Conservation (phyloP, 2,797 vertebrate genomes). For the Zenarchopterus dispar region DNA sequence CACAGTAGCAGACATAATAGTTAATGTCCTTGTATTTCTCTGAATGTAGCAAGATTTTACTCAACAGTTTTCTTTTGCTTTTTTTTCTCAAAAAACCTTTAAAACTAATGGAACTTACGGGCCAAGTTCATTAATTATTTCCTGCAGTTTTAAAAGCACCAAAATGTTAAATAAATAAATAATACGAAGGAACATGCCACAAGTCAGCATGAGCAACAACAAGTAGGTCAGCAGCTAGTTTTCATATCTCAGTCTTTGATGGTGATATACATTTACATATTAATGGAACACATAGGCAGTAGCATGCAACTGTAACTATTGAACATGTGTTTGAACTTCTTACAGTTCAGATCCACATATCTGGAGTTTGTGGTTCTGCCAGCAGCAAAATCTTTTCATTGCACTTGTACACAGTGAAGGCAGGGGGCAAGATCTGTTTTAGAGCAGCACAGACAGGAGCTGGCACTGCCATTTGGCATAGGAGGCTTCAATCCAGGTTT, state of each 20-base stretch:
- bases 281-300: constrained; percentile 23
- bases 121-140: too few species aligned
- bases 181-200: not conserved
- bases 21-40: too few species aligned
- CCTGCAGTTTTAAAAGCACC: too few species aligned
- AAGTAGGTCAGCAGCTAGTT: constrained; percentile 37
- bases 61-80: too few species aligned
- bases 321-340: constrained; percentile 9
- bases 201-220: constrained; percentile 14
- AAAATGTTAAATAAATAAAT: too few species aligned
- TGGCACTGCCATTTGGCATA: constrained; percentile 34
- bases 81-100: too few species aligned
- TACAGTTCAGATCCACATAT: constrained; percentile 10
- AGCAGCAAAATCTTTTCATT: constrained; percentile 15
- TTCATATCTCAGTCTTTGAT: constrained; percentile 40
- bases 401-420: constrained; percentile 1
- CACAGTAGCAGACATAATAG: too few species aligned
- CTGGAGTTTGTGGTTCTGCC: constrained; percentile 15
- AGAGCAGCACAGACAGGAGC: constrained; percentile 23
- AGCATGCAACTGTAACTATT: not conserved
- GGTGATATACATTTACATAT: constrained; percentile 28
- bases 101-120: too few species aligned
- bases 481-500: constrained; percentile 38
- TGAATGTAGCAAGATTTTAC: too few species aligned
- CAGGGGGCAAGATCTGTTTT: constrained; percentile 24